Base-by-base conservation (phyloP, 2,888 invertebrate genomes). In the Tethea ocularis region DNA sequence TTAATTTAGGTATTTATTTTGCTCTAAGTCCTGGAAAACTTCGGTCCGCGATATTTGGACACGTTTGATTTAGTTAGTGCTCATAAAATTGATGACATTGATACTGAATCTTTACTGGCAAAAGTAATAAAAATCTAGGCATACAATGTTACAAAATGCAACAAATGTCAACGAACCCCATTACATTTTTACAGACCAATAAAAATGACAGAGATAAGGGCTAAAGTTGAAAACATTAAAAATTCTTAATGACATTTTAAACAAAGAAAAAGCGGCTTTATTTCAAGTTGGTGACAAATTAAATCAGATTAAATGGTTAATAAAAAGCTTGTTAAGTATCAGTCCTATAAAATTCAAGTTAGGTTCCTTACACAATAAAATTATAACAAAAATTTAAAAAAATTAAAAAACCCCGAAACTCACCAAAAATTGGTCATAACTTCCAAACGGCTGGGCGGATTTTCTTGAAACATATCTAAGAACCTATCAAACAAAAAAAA, bases 221-320 rank as follows among this genome's bases (percentile, higher is more conserved):
- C 24, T 52, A 13, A 24, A 29, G 17, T 52, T 52, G 24, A 26
- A 26, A n/a, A 20, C 46, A 46, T 46, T 15, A 46, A 46, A 41
- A 41, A 46, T 8, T 10, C 20, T 46, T 46, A 10, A 46, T 20
- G 20, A 8, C 20, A 46, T 20, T 6, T 20, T n/a, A 46, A 46
- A 46, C 46, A 46, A 46, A 46, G 46, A 54, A 26, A 54, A 33
- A 54, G 17, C 29, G 15, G 8, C 13, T 33, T 26, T 54, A 26
- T 15, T 54, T 15, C 17, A 54, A 54, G n/a, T 29, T 20, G 33
- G 29, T 54, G 29, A 54, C 15, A 33, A 29, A 54, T 33, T 33
- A 24, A 33, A 24, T 54, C 33, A 54, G 33, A 54, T 36, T 54
- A 54, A 33, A 20, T 23, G 33, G 13, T 11, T 29, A 29, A 54